phyloP scores from a whole-genome alignment of 2,113 vertebrate genomes.

The Phocoena sinus region DNA sequence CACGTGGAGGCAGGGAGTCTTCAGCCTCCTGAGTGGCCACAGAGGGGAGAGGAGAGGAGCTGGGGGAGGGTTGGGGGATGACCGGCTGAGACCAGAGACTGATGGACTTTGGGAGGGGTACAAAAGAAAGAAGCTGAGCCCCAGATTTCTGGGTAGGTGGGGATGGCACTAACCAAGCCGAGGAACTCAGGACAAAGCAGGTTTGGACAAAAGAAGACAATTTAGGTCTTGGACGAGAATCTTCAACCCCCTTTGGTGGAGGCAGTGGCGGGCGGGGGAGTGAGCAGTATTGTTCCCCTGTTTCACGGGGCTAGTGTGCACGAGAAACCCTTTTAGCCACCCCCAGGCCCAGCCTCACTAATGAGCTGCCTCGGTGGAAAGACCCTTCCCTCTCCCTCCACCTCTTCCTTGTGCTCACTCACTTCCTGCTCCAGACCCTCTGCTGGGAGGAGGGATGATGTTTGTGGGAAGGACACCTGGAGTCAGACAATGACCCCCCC shows the following conservation, averaged over 20 bases:
- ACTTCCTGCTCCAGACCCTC: conserved; percentile 75
- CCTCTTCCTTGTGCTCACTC: neutral
- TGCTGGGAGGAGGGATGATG: neutral
- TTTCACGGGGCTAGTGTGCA: neutral
- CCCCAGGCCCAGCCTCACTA: neutral
- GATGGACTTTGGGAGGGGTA: neutral
- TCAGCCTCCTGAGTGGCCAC: neutral
- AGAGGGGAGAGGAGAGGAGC: neutral
- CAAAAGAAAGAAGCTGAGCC: neutral
- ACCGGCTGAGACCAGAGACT: neutral
- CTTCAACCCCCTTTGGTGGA: neutral
- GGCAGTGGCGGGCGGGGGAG: too few species aligned
- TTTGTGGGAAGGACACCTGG: neutral
- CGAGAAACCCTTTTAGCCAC: neutral
- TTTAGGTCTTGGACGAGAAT: neutral
- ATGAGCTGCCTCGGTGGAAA: neutral
- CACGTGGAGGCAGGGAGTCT: neutral
- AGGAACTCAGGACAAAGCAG: neutral
- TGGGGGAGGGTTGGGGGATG: neutral
- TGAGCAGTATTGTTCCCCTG: neutral
- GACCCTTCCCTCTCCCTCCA: neutral
- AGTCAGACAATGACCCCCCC: neutral
- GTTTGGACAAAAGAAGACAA: neutral
- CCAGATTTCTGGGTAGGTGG: neutral
- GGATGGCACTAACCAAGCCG: neutral